Evolutionary conservation across 2,888 invertebrate genomes (phyloP), one percentile per base, ranked within the genome.

Genomic region (Diploptera punctata): DNA sequence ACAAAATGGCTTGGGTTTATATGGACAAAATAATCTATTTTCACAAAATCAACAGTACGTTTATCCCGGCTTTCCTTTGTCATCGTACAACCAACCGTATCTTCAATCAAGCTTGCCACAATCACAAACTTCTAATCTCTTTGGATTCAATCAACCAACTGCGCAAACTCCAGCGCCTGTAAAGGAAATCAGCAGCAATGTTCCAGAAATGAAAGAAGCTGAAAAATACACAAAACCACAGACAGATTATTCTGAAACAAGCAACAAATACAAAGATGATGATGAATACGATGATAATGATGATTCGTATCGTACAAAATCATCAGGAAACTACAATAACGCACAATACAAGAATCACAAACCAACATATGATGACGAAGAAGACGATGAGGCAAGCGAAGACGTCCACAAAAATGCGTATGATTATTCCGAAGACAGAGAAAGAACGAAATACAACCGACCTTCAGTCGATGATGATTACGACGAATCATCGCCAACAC

Each of bases 401-500:
- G n/a, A 18, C 4, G 18, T 29, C 21, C 16, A 57, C 57, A 57
- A 29, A 16, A 57, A 57, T 57, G 21, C 57, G 5, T 57, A 9
- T 5, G 26, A 57, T n/a, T 57, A n/a, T n/a, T 21, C 57, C 26
- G 57, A 57, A 57, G 5, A 57, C 9, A 57, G 1, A 16, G 29
- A 57, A 57, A n/a, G 26, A 24, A 26, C 57, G 26, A 21, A 57
- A 19, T 29, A n/a, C 18, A 29, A 26, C 3, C 13, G 4, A 4
- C 57, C 57, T 29, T n/a, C 29, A 16, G 4, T 29, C 10, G 26
- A 57, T 29, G 52, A n/a, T n/a, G n/a, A n/a, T n/a, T n/a, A n/a
- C n/a, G n/a, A 54, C n/a, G 31, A 57, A 57, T 57, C 57, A 4
- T 57, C n/a, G n/a, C n/a, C n/a, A n/a, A n/a, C 57, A 9, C 10